A percentile compares a stretch with the other conserved stretches of the same genome.
Conservation (phyloP, 2,888 invertebrate species). For the Laothoe populi region DNA sequence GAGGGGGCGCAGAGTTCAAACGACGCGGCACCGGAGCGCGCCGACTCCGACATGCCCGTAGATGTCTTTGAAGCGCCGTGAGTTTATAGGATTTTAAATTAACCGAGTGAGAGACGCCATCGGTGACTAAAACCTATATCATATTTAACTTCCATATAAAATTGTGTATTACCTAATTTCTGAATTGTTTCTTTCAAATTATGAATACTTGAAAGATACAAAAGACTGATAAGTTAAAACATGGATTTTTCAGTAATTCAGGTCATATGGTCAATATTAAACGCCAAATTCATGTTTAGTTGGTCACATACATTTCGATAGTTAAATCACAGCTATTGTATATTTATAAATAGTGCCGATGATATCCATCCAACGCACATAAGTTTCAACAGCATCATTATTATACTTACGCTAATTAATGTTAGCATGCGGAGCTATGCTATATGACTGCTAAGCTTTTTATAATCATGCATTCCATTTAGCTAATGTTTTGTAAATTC, state of each 20-base stretch:
- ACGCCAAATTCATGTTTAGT: too few relatives aligned
- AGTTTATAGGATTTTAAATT: slow-evolving; percentile 40
- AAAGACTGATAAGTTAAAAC: not conserved
- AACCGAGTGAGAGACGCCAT: not conserved
- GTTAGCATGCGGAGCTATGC: not conserved
- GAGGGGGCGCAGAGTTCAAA: slow-evolving; percentile 48
- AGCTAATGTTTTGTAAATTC: not conserved
- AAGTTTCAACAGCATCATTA: not conserved
- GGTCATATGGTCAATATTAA: too few relatives aligned
- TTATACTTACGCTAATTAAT: not conserved
- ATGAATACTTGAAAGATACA: not conserved
- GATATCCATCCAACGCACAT: too few relatives aligned
- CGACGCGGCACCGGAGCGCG: slow-evolving; percentile 53
- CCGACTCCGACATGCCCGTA: slow-evolving; percentile 63
- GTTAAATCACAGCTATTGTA: too few relatives aligned
- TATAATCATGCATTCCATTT: not conserved
- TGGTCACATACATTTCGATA: too few relatives aligned
- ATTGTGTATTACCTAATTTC: not conserved
- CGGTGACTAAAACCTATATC: not conserved
- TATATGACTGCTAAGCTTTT: not conserved
- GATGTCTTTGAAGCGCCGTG: slow-evolving; percentile 67
- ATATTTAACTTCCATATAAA: not conserved
- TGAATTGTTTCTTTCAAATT: not conserved
- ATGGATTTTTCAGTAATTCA: too few relatives aligned
- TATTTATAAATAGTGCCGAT: too few relatives aligned